Evolutionary conservation across 2,888 invertebrate genomes (phyloP).

Genomic region (Timema cristinae): DNA sequence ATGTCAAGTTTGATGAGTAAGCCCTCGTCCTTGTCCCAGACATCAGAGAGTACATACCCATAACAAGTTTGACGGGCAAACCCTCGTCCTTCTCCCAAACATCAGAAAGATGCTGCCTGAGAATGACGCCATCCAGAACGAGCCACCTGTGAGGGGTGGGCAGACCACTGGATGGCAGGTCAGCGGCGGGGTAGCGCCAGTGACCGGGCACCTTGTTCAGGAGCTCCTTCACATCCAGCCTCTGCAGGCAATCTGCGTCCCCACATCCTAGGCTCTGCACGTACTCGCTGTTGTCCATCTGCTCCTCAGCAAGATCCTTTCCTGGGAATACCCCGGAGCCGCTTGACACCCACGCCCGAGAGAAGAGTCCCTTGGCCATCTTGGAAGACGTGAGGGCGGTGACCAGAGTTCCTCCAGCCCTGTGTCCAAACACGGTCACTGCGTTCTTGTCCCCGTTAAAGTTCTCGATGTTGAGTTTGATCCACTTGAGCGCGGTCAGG

Average conservation of each 20-base stretch:
- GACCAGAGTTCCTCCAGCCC: conserved; percentile 79
- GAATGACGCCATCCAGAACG: conserved; percentile 65
- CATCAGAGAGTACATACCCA: conserved; percentile 20
- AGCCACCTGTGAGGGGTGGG: conserved; percentile 67
- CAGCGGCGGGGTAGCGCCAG: conserved; percentile 58
- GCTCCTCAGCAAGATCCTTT: conserved; percentile 57
- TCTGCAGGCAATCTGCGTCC: conserved; percentile 48
- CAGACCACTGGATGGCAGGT: conserved; percentile 52
- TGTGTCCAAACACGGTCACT: conserved; percentile 79
- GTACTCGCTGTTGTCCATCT: conserved; percentile 17
- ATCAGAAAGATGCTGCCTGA: conserved; percentile 63
- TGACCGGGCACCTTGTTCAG: conserved; percentile 66
- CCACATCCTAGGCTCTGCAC: conserved; percentile 20
- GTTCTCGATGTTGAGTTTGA: conserved; percentile 73
- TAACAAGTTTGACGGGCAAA: conserved; percentile 51
- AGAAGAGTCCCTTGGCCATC: conserved; percentile 54
- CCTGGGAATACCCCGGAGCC: conserved; percentile 70
- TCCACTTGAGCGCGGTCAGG: conserved; percentile 71
- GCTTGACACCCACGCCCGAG: conserved; percentile 75
- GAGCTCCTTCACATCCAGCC: conserved; percentile 50
- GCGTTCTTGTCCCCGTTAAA: conserved; percentile 76
- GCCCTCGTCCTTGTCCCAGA: too few relatives aligned
- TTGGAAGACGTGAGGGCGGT: conserved; percentile 63
- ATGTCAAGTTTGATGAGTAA: conserved; percentile 39
- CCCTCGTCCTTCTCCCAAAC: conserved; percentile 51